Base-by-base conservation (phyloP, 2,113 vertebrate genomes). In the Raja brachyura region DNA sequence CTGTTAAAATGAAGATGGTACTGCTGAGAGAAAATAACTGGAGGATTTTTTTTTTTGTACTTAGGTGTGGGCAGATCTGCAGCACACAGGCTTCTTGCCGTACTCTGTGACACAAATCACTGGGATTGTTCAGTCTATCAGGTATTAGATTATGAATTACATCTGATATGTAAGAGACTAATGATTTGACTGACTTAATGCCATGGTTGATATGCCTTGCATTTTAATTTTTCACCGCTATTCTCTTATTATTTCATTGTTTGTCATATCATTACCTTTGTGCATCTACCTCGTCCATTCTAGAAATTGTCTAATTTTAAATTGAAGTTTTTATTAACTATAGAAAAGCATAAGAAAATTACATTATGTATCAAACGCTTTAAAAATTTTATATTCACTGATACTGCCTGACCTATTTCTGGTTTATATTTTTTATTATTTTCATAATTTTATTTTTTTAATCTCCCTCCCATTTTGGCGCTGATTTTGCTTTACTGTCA, bases 31-130 rank as follows among this genome's bases (percentile, higher is more conserved):
- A 13, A 63, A 88, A 18, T 28, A 63, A 88, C 13, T 18, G 3
- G 10, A 66, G 31, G 14, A 8, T 93, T 8, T 39, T 93, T 31
- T 78, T 88, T 0, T 93, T 94, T 90, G 93, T 63, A 68, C 14
- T 94, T 94, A 99, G 99, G 98, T 99, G 90, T 99, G 99, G 98
- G 97, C 98, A 94, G 98, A 99, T 95, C 96, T 99, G 93, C 98
- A 97, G 93, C 99, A 99, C 94, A 99, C 98, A 0, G 99, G 98
- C 0, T 99, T 99, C 95, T 96, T 99, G 75, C 99, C 99, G 0
- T 99, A 99, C 68, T 96, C 98, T 94, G 97, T 97, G 75, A 97
- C 95, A 78, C 97, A 97, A 73, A 95, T 98, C 86, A 98, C 97
- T 93, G 98, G 61, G 95, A 97, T 98, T 96, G 96, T 97, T 93